Conservation (phyloP, 2,797 vertebrate species). For the Oreonectes daqikongensis region DNA sequence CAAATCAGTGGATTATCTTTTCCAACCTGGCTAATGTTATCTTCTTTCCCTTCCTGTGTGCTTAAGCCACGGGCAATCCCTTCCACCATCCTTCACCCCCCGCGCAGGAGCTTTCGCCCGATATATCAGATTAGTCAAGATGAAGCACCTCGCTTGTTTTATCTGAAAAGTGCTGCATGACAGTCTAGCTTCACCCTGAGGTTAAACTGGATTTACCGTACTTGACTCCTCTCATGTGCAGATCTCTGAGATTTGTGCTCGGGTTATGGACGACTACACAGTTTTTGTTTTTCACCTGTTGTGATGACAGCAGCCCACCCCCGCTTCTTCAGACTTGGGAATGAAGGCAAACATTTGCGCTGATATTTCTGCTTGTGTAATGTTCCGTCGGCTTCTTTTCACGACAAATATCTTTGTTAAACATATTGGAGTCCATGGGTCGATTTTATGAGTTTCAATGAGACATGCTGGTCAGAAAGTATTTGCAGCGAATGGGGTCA, state of each 20-base stretch:
- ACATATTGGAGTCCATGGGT: background rate
- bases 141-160: slow-evolving; percentile 26
- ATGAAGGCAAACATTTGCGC: background rate
- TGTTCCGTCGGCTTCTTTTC: background rate
- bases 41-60: background rate
- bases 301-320: background rate
- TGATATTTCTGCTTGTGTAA: background rate
- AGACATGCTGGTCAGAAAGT: background rate
- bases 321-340: background rate
- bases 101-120: background rate
- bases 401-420: background rate
- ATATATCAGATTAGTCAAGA: slow-evolving; percentile 43
- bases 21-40: slow-evolving; percentile 13
- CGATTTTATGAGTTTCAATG: background rate
- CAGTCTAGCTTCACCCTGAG: slow-evolving; percentile 17
- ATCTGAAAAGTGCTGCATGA: slow-evolving; percentile 8
- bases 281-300: background rate
- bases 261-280: background rate
- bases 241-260: slow-evolving; percentile 6
- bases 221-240: slow-evolving; percentile 30
- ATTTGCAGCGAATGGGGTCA: background rate
- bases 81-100: background rate
- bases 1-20: slow-evolving; percentile 25
- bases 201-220: slow-evolving; percentile 38
- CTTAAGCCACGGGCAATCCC: slow-evolving; percentile 28